Conservation (phyloP, 1,140 invertebrate genomes). For the Zaprionus taronus region DNA sequence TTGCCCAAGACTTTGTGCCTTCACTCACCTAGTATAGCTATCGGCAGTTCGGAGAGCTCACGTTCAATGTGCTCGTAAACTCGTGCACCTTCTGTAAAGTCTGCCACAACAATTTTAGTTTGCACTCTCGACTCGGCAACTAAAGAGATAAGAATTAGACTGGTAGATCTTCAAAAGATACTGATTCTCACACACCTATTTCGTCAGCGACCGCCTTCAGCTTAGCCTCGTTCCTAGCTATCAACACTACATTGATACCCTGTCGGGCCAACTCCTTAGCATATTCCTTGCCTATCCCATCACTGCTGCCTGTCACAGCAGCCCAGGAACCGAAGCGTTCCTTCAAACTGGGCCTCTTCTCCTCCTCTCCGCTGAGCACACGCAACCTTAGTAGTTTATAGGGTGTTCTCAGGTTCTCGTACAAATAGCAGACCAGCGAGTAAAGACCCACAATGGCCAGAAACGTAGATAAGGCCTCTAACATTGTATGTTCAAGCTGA, state of each 20-base stretch:
- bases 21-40: constrained; percentile 92
- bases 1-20: background rate
- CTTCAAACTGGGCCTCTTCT: constrained; percentile 34
- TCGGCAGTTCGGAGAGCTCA: constrained; percentile 88
- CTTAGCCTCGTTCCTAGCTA: constrained; percentile 91
- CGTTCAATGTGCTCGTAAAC: constrained; percentile 89
- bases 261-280: constrained; percentile 92
- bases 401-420: constrained; percentile 67
- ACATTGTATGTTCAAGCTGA: constrained; percentile 25
- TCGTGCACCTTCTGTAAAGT: constrained; percentile 90
- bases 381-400: constrained; percentile 33
- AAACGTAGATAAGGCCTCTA: constrained; percentile 46
- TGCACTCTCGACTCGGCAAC: constrained; percentile 86
- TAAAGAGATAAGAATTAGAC: background rate
- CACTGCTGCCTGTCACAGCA: constrained; percentile 95
- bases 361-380: background rate
- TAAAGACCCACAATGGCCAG: constrained; percentile 51
- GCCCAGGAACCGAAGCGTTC: constrained; percentile 66
- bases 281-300: constrained; percentile 96
- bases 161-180: background rate
- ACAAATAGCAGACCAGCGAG: constrained; percentile 57
- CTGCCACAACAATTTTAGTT: constrained; percentile 90
- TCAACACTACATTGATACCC: constrained; percentile 93
- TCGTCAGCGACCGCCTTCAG: constrained; percentile 89
- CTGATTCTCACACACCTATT: constrained; percentile 86